Evolutionary conservation across 2,888 invertebrate species (phyloP), one percentile per base, ranked within the genome.

Genomic region (Amphimallon solstitiale): DNA sequence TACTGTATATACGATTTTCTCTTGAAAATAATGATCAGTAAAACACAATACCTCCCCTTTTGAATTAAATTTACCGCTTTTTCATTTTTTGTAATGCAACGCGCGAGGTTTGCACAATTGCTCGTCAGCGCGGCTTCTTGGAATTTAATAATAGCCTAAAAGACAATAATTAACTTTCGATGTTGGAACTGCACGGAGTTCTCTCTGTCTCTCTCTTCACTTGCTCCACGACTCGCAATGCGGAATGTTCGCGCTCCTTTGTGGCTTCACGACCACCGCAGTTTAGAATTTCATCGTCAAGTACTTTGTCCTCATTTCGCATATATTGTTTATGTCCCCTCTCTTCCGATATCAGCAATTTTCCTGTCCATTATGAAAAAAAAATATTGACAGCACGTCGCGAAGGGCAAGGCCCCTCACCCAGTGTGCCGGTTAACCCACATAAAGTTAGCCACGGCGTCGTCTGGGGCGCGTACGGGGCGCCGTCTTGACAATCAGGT

Each of bases 401-500:
- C 21, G 66, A 66, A 66, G 66, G 66, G 52, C 51, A 66, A 66
- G 54, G 45, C 60, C n/a, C n/a, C n/a, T 61, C 61, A 61, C n/a
- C 34, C 29, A 46, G n/a, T 46, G 65, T 60, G 51, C 61, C 65
- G 40, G 61, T 52, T 63, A 72, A 72, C 72, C 68, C 72, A 70
- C 68, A 69, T 72, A 65, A 66, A 66, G 69, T 69, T 69, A 70
- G 68, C 67, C 67, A 63, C 51, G 72, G 67, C 70, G 70, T 67
- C 70, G 70, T 70, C 70, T 71, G 71, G 71, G 69, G 64, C 71
- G 67, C 63, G 63, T 67, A 66, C n/a, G n/a, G 69, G 61, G 70
- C 66, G 66, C 66, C 66, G 63, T 54, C 66, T 48, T 56, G 66
- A 52, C 66, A 66, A 66, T 65, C 64, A 64, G 64, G 64, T 38